phyloP scores from a whole-genome alignment of 2,888 invertebrate genomes.

The Phaedon cochleariae region DNA sequence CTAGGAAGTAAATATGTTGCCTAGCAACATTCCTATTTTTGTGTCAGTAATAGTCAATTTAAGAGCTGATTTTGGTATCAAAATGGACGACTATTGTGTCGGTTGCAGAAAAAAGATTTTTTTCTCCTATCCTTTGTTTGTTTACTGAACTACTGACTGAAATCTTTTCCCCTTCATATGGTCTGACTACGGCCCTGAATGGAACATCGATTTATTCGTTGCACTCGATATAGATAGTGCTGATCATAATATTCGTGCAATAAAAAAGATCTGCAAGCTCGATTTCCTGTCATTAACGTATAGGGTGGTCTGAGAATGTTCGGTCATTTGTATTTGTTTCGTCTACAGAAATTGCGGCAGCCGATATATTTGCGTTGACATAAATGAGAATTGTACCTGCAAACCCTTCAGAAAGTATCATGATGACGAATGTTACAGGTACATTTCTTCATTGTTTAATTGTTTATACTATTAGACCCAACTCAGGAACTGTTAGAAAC shows the following conservation, averaged over 20 bases:
- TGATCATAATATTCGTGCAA: slow-evolving; percentile 14
- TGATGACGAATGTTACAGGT: not conserved
- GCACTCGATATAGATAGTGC: slow-evolving; percentile 7
- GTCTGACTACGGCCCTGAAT: too few relatives aligned
- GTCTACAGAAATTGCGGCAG: slow-evolving; percentile 25
- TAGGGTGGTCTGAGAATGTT: slow-evolving; percentile 30
- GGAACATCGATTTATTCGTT: slow-evolving; percentile 8
- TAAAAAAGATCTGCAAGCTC: slow-evolving; percentile 22
- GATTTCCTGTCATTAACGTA: slow-evolving; percentile 27
- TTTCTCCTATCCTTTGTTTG: too few relatives aligned
- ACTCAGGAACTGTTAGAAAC: not conserved
- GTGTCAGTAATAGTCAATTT: too few relatives aligned
- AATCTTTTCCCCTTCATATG: too few relatives aligned
- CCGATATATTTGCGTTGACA: not conserved
- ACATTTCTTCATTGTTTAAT: not conserved
- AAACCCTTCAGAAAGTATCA: not conserved
- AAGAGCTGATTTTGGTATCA: too few relatives aligned
- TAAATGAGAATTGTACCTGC: not conserved
- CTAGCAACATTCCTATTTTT: too few relatives aligned
- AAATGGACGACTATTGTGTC: too few relatives aligned
- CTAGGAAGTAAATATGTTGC: too few relatives aligned
- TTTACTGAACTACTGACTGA: too few relatives aligned
- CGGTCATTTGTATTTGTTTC: slow-evolving; percentile 32
- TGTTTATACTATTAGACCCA: not conserved
- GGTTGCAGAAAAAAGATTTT: too few relatives aligned